Base-by-base conservation (phyloP, 2,888 invertebrate species). In the Drosophila limbata region DNA sequence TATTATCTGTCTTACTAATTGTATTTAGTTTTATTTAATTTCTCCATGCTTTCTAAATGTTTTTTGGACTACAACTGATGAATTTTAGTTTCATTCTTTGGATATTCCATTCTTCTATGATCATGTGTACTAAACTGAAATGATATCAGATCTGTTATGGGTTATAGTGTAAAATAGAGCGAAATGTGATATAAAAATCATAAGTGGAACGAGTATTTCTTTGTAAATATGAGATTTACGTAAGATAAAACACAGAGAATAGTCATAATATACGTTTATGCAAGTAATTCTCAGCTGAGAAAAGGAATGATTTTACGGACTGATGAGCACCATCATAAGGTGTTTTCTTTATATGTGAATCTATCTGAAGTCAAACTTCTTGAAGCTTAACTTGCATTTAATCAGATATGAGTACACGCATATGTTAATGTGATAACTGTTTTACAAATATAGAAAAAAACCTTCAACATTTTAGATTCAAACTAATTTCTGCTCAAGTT, bases 281-380 rank as follows among this genome's bases (percentile, higher is more conserved):
- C 60, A 52, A 42, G 52, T 61, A 61, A 61, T 61, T 28, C 42
- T 37, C 35, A 35, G 25, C 11, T 28, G 19, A 37, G 50, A 35
- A 37, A 55, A 55, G 45, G 45, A 47, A 62, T 62, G 45, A 53
- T 62, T n/a, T 35, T 28, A 55, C 56, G 61, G 44, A 15, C 45
- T 55, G 44, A 37, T 62, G 61, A 25, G 13, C 60, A 60, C 37
- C 33, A 45, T 48, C 6, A n/a, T 47, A 10, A 40, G 28, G 28
- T 53, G 40, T 40, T 40, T 52, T 28, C 39, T 28, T 28, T 17
- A 3, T 40, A 11, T 39, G 8, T 2, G 13, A 17, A 39, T 40
- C 21, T 15, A 35, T 39, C 52, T 52, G 25, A 47, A 45, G 35
- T 33, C 19, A 28, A 21, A 21, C 19, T 55, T 33, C n/a, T 21